Evolutionary conservation across 2,797 vertebrate species (phyloP), one percentile per base, ranked within the genome.

Genomic region (Mionectes olivaceus): DNA sequence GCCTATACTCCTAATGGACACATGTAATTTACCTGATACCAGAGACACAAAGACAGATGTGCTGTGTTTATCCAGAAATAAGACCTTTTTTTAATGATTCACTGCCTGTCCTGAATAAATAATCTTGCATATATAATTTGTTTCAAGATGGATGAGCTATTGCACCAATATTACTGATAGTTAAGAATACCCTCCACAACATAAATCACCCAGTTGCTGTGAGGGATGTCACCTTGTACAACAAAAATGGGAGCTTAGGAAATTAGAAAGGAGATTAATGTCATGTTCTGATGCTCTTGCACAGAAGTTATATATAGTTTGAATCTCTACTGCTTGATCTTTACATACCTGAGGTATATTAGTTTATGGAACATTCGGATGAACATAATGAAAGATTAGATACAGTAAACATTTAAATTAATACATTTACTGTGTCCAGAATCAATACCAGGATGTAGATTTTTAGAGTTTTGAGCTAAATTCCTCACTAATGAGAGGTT

Each of bases 241-340:
- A 89, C 84, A 94, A 93, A 95, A 95, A 89, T 46, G 46, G 56
- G 73, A 93, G 57, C 10, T 10, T 30, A 85, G 87, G 83, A 96
- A 97, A 97, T 96, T 95, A 93, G 73, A 95, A 94, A 60, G 46
- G 60, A 96, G 94, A 97, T 97, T 90, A 94, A 96, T 96, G 81
- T 82, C 90, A 69, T 89, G 70, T 92, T 95, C 85, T 79, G 79
- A 94, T 91, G 79, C 50, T 95, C 81, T 93, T 95, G 60, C 60
- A 75, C 21, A 24, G 59, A 84, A 90, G 56, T 83, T 91, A 80
- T 91, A 79, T 76, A 87, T 46, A 70, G 73, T 89, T 88, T 87
- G 70, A 83, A 73, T 81, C 74, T 86, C 67, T 65, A 33, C 50
- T 70, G 14, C 27, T 92, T 90, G 49, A 93, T 96, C 70, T 86